Evolutionary conservation across 2,797 vertebrate genomes (phyloP), one percentile per base, ranked within the genome.

Genomic region (Pseudocheirus occidentalis): DNA sequence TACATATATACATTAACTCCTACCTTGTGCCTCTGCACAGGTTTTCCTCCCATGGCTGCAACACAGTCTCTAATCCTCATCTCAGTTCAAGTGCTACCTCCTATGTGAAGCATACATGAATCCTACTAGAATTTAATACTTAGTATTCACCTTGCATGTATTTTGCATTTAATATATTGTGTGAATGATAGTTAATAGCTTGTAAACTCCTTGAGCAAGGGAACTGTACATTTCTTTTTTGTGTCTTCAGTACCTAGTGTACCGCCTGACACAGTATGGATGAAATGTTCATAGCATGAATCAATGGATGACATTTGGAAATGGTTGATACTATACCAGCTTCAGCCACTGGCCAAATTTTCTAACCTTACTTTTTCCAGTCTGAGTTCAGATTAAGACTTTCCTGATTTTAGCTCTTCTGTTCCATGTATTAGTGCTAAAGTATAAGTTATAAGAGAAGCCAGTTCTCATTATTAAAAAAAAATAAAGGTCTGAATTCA

Each of bases 401-500:
- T 92, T 94, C 50, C 91, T 95, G 4, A 87, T 46, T 94, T 94
- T 57, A 97, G 55, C 12, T 93, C 81, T 53, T 94, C 55, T 55
- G 89, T 94, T 62, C 93, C 28, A 92, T 6, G 94, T 53, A n/a
- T 16, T 1, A 29, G 81, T 90, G 34, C 14, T 90, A 90, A 90
- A 29, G 31, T 90, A 10, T 50, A 73, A n/a, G n/a, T 40, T 73
- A 94, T 40, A 31, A 31, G 18, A 90, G 81, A 46, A 90, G 55
- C 27, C 52, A 81, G 29, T 66, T 90, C 52, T 29, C 12, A 90
- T 24, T 91, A 54, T 28, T 57, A 27, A 57, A 93, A 93, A 66
- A 56, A 95, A 94, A 95, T n/a, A 92, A 90, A 91, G 52, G 87
- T 50, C 4, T 89, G 6, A 92, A 14, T 97, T 95, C 34, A 91